phyloP scores from a whole-genome alignment of 2,888 invertebrate species.

The Tuberolachnus salignus region DNA sequence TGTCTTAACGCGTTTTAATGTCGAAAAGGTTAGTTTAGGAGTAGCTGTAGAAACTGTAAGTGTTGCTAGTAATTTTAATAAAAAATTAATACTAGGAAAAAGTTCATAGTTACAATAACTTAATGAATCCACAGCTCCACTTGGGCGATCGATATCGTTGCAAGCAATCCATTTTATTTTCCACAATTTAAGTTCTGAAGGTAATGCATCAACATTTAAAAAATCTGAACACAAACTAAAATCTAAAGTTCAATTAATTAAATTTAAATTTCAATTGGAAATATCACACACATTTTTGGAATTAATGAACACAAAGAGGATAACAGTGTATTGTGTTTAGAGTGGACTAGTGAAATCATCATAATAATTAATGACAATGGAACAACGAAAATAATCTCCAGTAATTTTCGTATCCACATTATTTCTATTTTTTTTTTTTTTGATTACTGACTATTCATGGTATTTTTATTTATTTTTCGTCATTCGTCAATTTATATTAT shows the following conservation, averaged over 20 bases:
- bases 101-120: slow-evolving; percentile 15
- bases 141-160: not conserved
- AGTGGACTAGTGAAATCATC: too few relatives aligned
- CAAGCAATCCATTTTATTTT: slow-evolving; percentile 20
- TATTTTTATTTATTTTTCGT: too few relatives aligned
- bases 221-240: not conserved
- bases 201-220: not conserved
- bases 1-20: not conserved
- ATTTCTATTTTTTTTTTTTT: too few relatives aligned
- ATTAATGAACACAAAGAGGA: not conserved
- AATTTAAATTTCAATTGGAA: not conserved
- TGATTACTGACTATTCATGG: too few relatives aligned
- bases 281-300: slow-evolving; percentile 3
- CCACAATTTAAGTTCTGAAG: slow-evolving; percentile 11
- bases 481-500: too few relatives aligned
- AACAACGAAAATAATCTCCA: too few relatives aligned
- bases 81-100: slow-evolving; percentile 9
- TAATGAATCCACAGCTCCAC: not conserved
- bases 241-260: not conserved
- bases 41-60: not conserved
- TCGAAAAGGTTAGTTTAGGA: not conserved
- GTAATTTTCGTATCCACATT: too few relatives aligned
- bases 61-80: not conserved
- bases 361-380: too few relatives aligned
- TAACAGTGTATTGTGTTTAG: too few relatives aligned